Base-by-base conservation (phyloP, 1,140 invertebrate genomes). In the Euura saliciscinereae region DNA sequence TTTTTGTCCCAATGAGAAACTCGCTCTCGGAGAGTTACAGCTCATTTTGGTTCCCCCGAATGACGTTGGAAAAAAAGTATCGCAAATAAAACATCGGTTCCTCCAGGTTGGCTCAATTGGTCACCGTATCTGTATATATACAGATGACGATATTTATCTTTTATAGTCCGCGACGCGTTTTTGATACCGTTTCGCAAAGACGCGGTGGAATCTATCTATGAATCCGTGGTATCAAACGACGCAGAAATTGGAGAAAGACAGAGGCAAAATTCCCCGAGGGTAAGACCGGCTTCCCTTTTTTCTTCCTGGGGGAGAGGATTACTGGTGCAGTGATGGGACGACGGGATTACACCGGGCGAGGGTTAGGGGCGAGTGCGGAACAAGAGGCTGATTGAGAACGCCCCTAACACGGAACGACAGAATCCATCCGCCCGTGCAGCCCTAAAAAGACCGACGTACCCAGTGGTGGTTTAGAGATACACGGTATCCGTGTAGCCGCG, bases 351-450 rank as follows among this genome's bases (percentile, higher is more conserved):
- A 59, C 51, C 51, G 51, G 51, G 51, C 51, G 10, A n/a, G 51
- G 51, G 51, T 59, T 28, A 28, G 28, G 28, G 28, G 28, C 28
- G 51, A 59, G 51, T 78, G 70, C 73, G 78, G 80, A 81, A 84
- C 79, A 83, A 72, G 78, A 78, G 76, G 75, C 84, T 88, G 86
- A 88, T 87, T 87, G 86, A 88, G 86, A 87, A 87, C 85, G 83
- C 85, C 83, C 82, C 82, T 88, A 87, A 88, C 87, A 76, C 81
- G 78, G 73, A 69, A 73, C 81, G 86, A 88, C 86, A 87, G 86
- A 78, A 75, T 87, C 84, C 85, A 87, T 85, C 82, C 86, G 82
- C 77, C 83, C 85, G 83, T 86, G 81, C 77, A 80, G 69, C 80
- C 77, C 74, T 83, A 80, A 77, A 79, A 81, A 78, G 73, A 65